These are phyloP conservation scores for Darevskia mixta DNA, from an alignment of 2,797 vertebrate species.

Conservation along the genomic window DNA sequence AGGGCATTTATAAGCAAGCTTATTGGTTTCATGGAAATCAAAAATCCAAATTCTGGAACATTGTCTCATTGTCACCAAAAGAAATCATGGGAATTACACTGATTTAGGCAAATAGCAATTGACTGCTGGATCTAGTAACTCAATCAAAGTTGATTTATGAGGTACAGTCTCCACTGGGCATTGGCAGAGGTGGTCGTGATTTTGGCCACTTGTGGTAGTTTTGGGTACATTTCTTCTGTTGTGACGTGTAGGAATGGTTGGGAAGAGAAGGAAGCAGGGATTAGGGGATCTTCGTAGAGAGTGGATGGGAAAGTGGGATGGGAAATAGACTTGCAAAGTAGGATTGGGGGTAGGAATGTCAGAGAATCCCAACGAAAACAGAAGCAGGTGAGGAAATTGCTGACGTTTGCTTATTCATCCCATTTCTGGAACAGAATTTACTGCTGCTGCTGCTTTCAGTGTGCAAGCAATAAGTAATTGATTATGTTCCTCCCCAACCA, in stretches of 20 bases:
- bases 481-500: no score
- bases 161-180: neutral
- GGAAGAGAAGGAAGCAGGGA: neutral
- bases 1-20: neutral
- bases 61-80: neutral
- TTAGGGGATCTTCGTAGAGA: neutral
- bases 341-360: no score
- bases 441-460: no score
- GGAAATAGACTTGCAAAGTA: neutral
- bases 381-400: no score
- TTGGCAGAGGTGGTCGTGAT: neutral
- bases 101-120: neutral
- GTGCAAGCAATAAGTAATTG: no score
- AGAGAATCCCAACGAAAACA: no score
- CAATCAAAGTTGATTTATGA: conserved; percentile 11
- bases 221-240: neutral
- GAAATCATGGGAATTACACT: neutral
- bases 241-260: neutral
- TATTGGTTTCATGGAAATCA: neutral
- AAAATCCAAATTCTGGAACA: neutral
- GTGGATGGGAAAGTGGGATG: neutral
- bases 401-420: no score
- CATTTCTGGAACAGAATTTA: no score
- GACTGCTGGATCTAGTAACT: neutral
- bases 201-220: neutral